These are phyloP conservation scores for Phylloscopus collybita DNA, from an alignment of 2,797 vertebrate genomes.

Conservation along the genomic window DNA sequence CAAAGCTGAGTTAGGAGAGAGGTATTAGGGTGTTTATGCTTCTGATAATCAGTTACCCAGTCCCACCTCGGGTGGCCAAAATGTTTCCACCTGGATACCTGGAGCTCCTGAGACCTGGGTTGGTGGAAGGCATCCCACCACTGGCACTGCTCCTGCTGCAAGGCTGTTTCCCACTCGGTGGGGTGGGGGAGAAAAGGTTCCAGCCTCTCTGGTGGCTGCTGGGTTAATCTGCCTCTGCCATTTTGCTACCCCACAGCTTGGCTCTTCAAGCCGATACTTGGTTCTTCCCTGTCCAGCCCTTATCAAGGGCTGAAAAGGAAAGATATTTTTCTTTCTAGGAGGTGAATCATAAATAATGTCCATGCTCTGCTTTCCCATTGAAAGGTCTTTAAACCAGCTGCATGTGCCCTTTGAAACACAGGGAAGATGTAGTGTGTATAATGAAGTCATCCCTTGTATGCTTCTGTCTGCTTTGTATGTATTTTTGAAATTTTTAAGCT, in stretches of 20 bases:
- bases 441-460: background rate
- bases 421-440: background rate
- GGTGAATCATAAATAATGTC: background rate
- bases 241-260: background rate
- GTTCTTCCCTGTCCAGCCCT: background rate
- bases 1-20: background rate
- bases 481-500: background rate
- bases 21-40: background rate
- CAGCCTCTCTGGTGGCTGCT: background rate
- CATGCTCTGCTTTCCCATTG: background rate
- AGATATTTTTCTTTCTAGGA: background rate
- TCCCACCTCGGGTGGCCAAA: background rate
- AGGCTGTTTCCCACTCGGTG: background rate
- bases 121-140: rapidly evolving
- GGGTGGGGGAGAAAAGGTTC: background rate
- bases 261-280: background rate
- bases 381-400: background rate
- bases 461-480: background rate
- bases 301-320: background rate
- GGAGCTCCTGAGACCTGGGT: background rate
- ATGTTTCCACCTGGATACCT: background rate
- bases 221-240: background rate
- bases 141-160: rapidly evolving
- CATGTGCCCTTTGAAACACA: background rate
- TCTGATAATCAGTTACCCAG: background rate